Evolutionary conservation across 2,888 invertebrate species (phyloP), one percentile per base, ranked within the genome.

Genomic region (Anorthoa munda): DNA sequence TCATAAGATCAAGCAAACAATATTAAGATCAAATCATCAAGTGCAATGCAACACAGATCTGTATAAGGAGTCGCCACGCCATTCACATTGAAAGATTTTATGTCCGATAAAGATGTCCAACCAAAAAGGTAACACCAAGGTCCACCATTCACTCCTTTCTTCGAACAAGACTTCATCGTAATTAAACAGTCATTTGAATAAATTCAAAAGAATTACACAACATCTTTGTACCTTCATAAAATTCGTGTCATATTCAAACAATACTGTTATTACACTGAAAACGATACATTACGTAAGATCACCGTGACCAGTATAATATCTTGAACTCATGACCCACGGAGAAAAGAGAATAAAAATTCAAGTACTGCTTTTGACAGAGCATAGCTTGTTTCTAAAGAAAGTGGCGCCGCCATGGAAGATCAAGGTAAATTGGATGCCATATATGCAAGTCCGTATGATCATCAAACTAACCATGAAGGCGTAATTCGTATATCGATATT

Each of bases 141-240:
- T 68, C 50, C 64, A 61, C 66, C 65, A 74, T 59, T 74, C 65
- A 81, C 15, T n/a, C 75, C 75, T 82, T 82, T 79, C 73, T 79
- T 71, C 58, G 74, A 76, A 76, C 76, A 83, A 63, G 69, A 48
- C 76, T 21, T 21, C 59, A 18, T 72, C 55, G 73, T 70, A 84
- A 80, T 87, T 79, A 87, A 87, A 76, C 61, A 74, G 60, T 55
- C 80, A 85, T 83, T 85, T 87, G 77, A 76, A 80, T 70, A 85
- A 74, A 80, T 76, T 80, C 70, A 80, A 77, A 71, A 79, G 75
- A 72, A 66, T 85, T 75, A 76, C 72, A 76, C 83, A 87, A 87
- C 65, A 31, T 15, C 17, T 56, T 66, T 70, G 55, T 72, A 67
- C 58, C 59, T 70, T 72, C 65, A 70, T 48, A 75, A 72, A 65